phyloP scores from a whole-genome alignment of 1,140 invertebrate genomes.

The Ceratoteleas bidentatus region DNA sequence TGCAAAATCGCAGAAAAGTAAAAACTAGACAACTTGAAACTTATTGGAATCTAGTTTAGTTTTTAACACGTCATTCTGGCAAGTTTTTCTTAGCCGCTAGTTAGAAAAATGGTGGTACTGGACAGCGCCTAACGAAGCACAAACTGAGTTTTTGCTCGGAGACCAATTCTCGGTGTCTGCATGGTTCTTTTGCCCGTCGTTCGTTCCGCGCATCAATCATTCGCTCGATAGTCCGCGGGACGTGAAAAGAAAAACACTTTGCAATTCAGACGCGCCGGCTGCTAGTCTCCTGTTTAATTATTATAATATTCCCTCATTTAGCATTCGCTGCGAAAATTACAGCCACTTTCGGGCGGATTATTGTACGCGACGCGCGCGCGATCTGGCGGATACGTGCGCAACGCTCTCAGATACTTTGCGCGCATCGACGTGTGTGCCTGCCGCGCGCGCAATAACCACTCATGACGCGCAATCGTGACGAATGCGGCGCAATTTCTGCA shows the following conservation, averaged over 20 bases:
- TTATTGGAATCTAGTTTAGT: too few relatives aligned
- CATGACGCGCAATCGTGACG: conserved; percentile 50
- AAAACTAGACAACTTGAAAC: too few relatives aligned
- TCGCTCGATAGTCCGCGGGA: too few relatives aligned
- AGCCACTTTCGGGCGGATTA: conserved; percentile 5
- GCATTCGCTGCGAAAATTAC: conserved; percentile 4
- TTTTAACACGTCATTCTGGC: too few relatives aligned
- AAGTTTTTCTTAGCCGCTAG: too few relatives aligned
- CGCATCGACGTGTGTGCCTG: not conserved
- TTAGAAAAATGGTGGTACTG: too few relatives aligned
- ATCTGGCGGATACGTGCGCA: conserved; percentile 7
- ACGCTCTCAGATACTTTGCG: conserved; percentile 16
- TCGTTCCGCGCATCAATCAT: too few relatives aligned
- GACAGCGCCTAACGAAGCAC: too few relatives aligned
- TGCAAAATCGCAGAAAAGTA: too few relatives aligned
- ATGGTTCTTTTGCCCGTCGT: too few relatives aligned
- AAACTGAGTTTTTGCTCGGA: too few relatives aligned
- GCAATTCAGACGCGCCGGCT: not conserved
- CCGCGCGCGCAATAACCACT: conserved; percentile 40
- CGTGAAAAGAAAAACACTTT: not conserved
- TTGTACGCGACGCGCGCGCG: conserved; percentile 5
- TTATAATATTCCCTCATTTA: not conserved
- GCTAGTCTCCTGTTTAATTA: not conserved
- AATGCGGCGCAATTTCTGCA: conserved; percentile 42
- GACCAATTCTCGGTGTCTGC: too few relatives aligned